Evolutionary conservation across 2,888 invertebrate genomes (phyloP), one percentile per base, ranked within the genome.

Genomic region (Epinotia nisella): DNA sequence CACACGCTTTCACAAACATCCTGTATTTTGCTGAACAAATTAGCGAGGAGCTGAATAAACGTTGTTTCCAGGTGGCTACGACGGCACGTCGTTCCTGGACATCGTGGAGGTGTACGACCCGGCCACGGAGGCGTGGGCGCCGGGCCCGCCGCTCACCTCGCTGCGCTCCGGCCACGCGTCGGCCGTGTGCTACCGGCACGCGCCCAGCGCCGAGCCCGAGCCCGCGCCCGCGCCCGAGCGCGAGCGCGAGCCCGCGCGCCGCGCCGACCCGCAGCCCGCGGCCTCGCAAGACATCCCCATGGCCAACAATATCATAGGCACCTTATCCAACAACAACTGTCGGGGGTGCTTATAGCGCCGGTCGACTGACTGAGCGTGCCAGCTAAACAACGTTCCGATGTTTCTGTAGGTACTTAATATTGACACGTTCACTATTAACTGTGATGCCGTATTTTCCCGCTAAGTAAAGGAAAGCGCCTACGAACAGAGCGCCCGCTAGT

Each of bases 81-180:
- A 98, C 90, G 98, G 98, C 68, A 95, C 95, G 51, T 95, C 96
- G 74, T 98, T 98, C 91, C 92, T 98, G 56, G 95, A 96, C 75
- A 96, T 96, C 65, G 98, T 98, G 21, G 98, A 98, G 90, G 96
- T 98, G 72, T 98, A 97, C 89, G 97, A 98, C 87, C 97, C 98
- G 4, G 91, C 93, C 2, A 94, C 93, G 58, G 95, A 98, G 89
- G 86, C 91, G 19, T 98, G 98, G 98, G 94, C 94, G 75, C 94
- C 95, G 76, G 97, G 97, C 53, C 95, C 96, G 7, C 95, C 96
- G 5, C 95, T 98, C 83, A 96, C 96, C 21, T 97, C 97, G 5
- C 97, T 97, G 11, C 95, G 98, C 66, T 98, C 98, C 11, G 98
- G 98, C 0, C 98, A 98, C 89, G 98, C 98, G 0, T 97, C 98